phyloP scores from a whole-genome alignment of 2,888 invertebrate species.

The Priocnemis perturbator region DNA sequence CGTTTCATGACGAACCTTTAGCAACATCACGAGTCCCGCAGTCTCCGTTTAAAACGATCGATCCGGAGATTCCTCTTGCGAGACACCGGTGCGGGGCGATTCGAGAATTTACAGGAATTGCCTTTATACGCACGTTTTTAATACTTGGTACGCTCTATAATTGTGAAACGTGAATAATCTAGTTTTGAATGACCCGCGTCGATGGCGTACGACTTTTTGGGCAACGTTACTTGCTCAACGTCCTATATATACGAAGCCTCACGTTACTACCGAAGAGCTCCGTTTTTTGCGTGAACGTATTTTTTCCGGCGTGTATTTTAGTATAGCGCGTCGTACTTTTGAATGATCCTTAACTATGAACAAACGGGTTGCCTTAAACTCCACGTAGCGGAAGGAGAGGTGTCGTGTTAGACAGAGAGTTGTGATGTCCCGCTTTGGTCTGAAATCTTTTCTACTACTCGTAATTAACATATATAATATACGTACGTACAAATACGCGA shows the following conservation, averaged over 20 bases:
- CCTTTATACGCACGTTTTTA: too few species aligned
- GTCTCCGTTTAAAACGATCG: neutral
- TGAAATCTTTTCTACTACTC: slow-evolving; percentile 6
- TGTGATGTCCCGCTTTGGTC: neutral
- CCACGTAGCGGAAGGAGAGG: slow-evolving; percentile 12
- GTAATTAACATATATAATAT: neutral
- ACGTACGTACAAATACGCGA: slow-evolving; percentile 3
- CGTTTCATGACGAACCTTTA: slow-evolving; percentile 1
- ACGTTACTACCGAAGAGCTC: neutral
- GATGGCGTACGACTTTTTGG: neutral
- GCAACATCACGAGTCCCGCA: slow-evolving; percentile 39
- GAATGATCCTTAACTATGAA: slow-evolving; percentile 6
- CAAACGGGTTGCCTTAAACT: slow-evolving; percentile 32
- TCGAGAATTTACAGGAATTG: too few species aligned
- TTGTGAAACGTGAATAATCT: too few species aligned
- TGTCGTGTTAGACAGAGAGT: slow-evolving; percentile 1
- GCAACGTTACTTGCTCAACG: neutral
- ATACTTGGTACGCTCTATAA: too few species aligned
- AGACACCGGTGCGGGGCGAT: too few species aligned
- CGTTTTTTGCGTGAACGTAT: neutral
- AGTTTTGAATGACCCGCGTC: too few species aligned
- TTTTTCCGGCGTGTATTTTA: slow-evolving; percentile 5
- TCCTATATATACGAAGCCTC: neutral
- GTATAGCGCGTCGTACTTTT: neutral
- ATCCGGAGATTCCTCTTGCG: too few species aligned